Evolutionary conservation across 2,888 invertebrate genomes (phyloP).

Genomic region (Drosophila paranaensis): DNA sequence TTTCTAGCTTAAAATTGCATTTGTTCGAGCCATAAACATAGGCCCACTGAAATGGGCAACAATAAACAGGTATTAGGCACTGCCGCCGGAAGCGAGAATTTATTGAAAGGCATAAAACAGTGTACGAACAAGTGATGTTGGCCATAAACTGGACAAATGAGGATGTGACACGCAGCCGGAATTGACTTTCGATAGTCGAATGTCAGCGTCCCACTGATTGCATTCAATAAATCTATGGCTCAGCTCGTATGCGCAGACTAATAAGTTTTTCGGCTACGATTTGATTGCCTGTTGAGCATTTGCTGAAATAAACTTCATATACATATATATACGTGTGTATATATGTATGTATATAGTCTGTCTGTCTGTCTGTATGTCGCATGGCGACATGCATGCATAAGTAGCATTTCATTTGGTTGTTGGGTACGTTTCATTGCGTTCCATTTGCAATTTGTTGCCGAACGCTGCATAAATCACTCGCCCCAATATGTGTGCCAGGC

Average conservation of each 20-base stretch:
- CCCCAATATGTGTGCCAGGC: conserved; percentile 45
- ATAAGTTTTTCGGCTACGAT: conserved; percentile 52
- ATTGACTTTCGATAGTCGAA: conserved; percentile 78
- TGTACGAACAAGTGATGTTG: conserved; percentile 69
- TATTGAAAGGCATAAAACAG: conserved; percentile 75
- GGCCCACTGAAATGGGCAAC: conserved; percentile 22
- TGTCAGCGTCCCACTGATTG: conserved; percentile 62
- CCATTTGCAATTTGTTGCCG: conserved; percentile 60
- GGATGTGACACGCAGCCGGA: conserved; percentile 77
- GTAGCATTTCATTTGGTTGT: conserved; percentile 53
- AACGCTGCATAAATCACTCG: conserved; percentile 69
- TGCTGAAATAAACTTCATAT: conserved; percentile 33
- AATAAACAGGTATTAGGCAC: conserved; percentile 75
- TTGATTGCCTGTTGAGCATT: conserved; percentile 51
- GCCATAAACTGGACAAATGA: conserved; percentile 78
- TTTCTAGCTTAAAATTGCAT: conserved; percentile 56
- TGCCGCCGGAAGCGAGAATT: conserved; percentile 67
- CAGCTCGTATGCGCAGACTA: conserved; percentile 57
- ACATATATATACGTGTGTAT: conserved; percentile 11
- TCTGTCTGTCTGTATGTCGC: background rate
- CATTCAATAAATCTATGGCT: conserved; percentile 75
- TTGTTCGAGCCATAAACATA: conserved; percentile 18
- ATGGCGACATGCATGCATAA: conserved; percentile 62
- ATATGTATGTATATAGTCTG: background rate
- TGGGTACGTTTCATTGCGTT: conserved; percentile 46